These are phyloP conservation scores for Porites cylindrica DNA, from an alignment of 92 coral and sea anemone species.

Conservation along the genomic window DNA sequence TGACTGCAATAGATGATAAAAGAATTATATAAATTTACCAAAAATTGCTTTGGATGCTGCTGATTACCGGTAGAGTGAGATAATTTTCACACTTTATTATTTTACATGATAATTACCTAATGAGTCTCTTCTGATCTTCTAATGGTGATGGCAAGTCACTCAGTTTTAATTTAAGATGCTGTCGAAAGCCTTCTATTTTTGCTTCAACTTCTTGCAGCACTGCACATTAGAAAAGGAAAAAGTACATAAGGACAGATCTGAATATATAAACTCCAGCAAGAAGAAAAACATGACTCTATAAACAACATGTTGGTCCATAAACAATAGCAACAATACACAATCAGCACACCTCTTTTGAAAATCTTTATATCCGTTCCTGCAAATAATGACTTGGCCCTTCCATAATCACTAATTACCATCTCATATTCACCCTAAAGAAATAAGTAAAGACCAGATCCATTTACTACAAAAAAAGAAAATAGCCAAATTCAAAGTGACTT, in stretches of 20 bases:
- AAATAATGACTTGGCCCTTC: slow-evolving; percentile 95
- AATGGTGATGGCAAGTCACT: slow-evolving; percentile 94
- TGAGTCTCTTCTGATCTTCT: slow-evolving; percentile 91
- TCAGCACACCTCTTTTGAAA: slow-evolving; percentile 86
- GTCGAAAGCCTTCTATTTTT: slow-evolving; percentile 91
- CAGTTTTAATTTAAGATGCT: slow-evolving; percentile 84
- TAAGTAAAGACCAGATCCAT: too few species aligned
- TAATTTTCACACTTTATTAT: background rate
- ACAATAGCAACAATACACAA: too few species aligned
- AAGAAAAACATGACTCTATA: background rate
- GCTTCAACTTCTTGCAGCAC: slow-evolving; percentile 97
- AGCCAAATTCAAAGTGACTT: background rate
- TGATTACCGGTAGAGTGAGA: too few species aligned
- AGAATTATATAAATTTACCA: too few species aligned
- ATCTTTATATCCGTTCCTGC: slow-evolving; percentile 95
- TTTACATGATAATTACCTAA: slow-evolving; percentile 71
- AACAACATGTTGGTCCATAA: too few species aligned
- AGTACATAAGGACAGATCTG: background rate
- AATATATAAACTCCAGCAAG: background rate
- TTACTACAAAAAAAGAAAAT: too few species aligned
- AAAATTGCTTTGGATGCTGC: too few species aligned
- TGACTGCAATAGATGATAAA: too few species aligned
- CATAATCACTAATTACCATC: slow-evolving; percentile 97
- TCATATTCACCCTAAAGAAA: slow-evolving; percentile 91
- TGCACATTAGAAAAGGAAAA: slow-evolving; percentile 20